These are phyloP conservation scores for Zootoca vivipara DNA, from an alignment of 2,113 vertebrate species.

Conservation along the genomic window DNA sequence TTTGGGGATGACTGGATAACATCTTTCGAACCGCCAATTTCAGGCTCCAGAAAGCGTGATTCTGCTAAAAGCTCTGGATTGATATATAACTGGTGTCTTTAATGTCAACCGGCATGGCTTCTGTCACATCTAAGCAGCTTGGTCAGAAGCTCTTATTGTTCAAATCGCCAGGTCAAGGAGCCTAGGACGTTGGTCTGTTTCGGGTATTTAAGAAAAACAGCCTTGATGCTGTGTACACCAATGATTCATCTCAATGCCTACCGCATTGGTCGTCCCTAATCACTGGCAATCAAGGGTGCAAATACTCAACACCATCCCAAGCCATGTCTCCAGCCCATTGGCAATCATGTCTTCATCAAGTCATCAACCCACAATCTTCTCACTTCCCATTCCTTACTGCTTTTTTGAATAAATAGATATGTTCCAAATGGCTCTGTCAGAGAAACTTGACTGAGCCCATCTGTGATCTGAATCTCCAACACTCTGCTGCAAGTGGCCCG, in stretches of 20 bases:
- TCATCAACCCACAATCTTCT: background rate
- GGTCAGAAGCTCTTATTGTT: background rate
- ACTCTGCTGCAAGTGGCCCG: background rate
- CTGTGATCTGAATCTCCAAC: background rate
- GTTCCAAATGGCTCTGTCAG: background rate
- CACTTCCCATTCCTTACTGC: no score
- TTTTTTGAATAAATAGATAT: background rate
- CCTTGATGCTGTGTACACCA: no score
- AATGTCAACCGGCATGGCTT: background rate
- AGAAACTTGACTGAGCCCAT: background rate
- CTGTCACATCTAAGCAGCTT: background rate
- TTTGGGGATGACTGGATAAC: no score
- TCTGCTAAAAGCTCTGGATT: background rate
- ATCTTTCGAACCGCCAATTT: slow-evolving; percentile 21
- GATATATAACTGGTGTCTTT: background rate
- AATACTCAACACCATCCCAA: background rate
- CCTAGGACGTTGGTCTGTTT: background rate
- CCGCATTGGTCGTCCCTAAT: background rate
- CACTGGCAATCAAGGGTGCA: background rate
- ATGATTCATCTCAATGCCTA: background rate
- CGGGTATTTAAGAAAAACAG: background rate
- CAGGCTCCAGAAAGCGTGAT: background rate
- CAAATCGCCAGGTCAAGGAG: background rate
- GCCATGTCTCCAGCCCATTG: background rate
- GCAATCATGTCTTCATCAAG: background rate